These are phyloP conservation scores for Dreissena rostriformis DNA, from an alignment of 1,140 invertebrate genomes.

Conservation along the genomic window DNA sequence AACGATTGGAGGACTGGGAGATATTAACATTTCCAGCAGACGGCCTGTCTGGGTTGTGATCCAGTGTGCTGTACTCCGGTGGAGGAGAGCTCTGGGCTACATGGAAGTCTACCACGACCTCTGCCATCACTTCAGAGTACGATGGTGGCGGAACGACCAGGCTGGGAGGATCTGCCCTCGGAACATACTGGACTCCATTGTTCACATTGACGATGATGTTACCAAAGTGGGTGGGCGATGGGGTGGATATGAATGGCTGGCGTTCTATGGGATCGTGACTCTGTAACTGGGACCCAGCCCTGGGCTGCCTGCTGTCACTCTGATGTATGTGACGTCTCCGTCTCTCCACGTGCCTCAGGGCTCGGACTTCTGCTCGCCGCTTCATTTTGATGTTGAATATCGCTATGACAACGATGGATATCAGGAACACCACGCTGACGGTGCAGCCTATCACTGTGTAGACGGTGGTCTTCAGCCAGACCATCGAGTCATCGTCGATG, in stretches of 20 bases:
- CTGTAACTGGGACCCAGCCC: neutral
- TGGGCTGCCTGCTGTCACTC: conserved; percentile 22
- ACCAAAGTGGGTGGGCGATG: conserved; percentile 65
- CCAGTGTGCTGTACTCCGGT: conserved; percentile 77
- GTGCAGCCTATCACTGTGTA: conserved; percentile 77
- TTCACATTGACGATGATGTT: conserved; percentile 78
- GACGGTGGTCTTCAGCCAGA: conserved; percentile 76
- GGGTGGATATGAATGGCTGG: conserved; percentile 71
- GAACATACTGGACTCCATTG: conserved; percentile 76
- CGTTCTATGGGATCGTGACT: conserved; percentile 60
- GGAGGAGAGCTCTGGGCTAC: conserved; percentile 63
- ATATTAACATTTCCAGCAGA: too few relatives aligned
- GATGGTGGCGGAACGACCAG: conserved; percentile 71
- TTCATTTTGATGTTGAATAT: conserved; percentile 77
- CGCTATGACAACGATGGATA: conserved; percentile 75
- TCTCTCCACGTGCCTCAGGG: conserved; percentile 55
- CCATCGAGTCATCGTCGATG: conserved; percentile 65
- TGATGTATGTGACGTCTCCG: conserved; percentile 37
- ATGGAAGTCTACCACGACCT: conserved; percentile 1
- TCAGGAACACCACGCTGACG: conserved; percentile 74
- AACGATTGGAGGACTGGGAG: too few relatives aligned
- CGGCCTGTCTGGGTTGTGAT: conserved; percentile 60
- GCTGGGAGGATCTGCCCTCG: conserved; percentile 58
- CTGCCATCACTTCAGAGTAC: conserved; percentile 72
- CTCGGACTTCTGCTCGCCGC: conserved; percentile 61